Base-by-base conservation (phyloP, 2,797 vertebrate species). In the Anomalospiza imberbis region DNA sequence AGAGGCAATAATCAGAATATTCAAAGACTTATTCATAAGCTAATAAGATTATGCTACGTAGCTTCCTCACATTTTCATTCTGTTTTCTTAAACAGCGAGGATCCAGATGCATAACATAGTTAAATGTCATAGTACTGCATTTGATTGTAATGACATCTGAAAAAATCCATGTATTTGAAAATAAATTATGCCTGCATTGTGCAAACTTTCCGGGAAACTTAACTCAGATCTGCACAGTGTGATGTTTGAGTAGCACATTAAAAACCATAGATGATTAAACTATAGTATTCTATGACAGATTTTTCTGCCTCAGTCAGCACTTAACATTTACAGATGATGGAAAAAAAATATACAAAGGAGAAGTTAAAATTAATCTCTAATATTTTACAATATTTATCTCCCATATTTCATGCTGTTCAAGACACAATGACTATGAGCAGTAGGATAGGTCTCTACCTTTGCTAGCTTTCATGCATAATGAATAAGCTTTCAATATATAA, bases 401-500 rank as follows among this genome's bases (percentile, higher is more conserved):
- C 70, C 92, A 86, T 70, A 91, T 96, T 97, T 95, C 89, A 88
- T 65, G 57, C 36, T 93, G 50, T 70, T 94, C 84, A 96, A 96
- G 91, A 88, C 53, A 95, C 66, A 94, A 70, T 97, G 95, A 88
- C 58, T 81, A 73, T 54, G 36, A 91, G 83, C 74, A 92, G 45
- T 89, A 90, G 55, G 65, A 91, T 70, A 90, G 36, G 54, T 92
- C 78, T 96, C 85, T 95, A 89, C 55, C 62, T 89, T 61, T 91
- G 47, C 91, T 85, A 88, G 32, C 50, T 83, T 94, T 98, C 88
- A 97, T 96, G 55, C n/a, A 97, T 97, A 97, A 97, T 94, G 96
- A 96, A 97, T 96, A 94, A 97, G 53, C 44, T 97, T 86, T 88
- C 62, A 81, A 94, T 97, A 74, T 74, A 94, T 97, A 97, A 97